These are phyloP conservation scores for Hydrozoanthus tunicans DNA, from an alignment of 64 coral and sea anemone genomes.

Conservation along the genomic window DNA sequence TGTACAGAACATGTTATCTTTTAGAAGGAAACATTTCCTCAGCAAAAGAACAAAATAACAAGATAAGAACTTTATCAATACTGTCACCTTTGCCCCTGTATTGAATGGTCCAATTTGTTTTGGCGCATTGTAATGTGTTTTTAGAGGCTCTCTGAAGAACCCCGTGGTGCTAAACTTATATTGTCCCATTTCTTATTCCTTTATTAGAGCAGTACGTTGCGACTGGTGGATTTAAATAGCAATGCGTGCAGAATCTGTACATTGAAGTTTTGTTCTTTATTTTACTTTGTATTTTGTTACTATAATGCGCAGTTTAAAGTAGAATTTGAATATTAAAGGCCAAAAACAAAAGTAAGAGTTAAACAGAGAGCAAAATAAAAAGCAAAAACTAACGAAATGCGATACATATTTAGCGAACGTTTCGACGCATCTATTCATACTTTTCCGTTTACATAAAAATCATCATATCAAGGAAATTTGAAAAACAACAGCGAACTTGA, in stretches of 20 bases:
- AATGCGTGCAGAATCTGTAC: background rate
- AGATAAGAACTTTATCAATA: constrained; percentile 31
- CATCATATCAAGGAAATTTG: constrained; percentile 14
- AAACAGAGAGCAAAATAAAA: constrained; percentile 34
- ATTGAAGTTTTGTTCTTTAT: background rate
- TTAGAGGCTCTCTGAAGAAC: constrained; percentile 12
- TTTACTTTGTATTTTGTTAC: background rate
- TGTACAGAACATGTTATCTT: background rate
- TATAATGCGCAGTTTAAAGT: background rate
- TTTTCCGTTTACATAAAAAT: constrained; percentile 3
- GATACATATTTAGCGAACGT: constrained; percentile 47
- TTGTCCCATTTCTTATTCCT: background rate
- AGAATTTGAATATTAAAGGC: constrained; percentile 52
- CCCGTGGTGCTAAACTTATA: background rate
- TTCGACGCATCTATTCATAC: background rate
- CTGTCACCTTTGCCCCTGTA: constrained; percentile 53
- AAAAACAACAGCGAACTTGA: background rate
- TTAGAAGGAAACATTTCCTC: background rate
- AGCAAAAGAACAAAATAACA: constrained; percentile 46
- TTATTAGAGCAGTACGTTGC: background rate
- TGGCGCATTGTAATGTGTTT: constrained; percentile 16
- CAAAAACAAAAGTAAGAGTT: constrained; percentile 37
- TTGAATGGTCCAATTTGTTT: constrained; percentile 38
- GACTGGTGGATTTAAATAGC: background rate
- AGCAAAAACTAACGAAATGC: constrained; percentile 56